These are phyloP conservation scores for Mya arenaria DNA, from an alignment of 1,140 invertebrate genomes.

Conservation along the genomic window DNA sequence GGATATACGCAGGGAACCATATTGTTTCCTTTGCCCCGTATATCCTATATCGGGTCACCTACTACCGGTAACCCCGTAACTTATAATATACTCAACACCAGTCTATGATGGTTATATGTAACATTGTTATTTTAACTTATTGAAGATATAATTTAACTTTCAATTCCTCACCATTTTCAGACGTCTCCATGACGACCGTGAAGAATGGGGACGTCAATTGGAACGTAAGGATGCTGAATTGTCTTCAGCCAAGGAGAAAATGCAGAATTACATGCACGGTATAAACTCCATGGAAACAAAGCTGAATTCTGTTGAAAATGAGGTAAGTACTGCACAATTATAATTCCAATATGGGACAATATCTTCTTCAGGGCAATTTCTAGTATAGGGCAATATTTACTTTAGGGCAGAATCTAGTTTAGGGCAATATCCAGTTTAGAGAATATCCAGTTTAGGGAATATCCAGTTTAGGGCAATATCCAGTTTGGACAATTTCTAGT, in stretches of 20 bases:
- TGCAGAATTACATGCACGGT: constrained; percentile 29
- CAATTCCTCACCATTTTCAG: constrained; percentile 47
- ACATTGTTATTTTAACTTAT: not conserved
- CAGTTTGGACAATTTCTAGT: too few relatives aligned
- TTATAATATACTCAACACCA: not conserved
- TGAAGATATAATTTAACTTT: too few relatives aligned
- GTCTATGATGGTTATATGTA: not conserved
- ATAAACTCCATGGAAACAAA: constrained; percentile 66
- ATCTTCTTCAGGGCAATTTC: too few relatives aligned
- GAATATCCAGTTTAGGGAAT: too few relatives aligned
- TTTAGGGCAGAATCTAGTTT: too few relatives aligned
- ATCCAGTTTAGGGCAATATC: too few relatives aligned
- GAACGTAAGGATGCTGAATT: constrained; percentile 73
- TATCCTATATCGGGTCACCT: too few relatives aligned
- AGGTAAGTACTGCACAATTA: constrained; percentile 65
- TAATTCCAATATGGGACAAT: too few relatives aligned
- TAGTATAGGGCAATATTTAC: too few relatives aligned
- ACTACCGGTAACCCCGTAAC: not conserved
- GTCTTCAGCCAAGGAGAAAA: constrained; percentile 66
- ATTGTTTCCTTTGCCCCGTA: too few relatives aligned
- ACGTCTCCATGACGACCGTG: constrained; percentile 68
- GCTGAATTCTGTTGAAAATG: constrained; percentile 73
- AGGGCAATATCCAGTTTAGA: too few relatives aligned
- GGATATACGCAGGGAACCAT: too few relatives aligned
- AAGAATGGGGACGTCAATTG: constrained; percentile 63